Conservation (phyloP, 2,888 invertebrate species). For the Abscondita cerata region DNA sequence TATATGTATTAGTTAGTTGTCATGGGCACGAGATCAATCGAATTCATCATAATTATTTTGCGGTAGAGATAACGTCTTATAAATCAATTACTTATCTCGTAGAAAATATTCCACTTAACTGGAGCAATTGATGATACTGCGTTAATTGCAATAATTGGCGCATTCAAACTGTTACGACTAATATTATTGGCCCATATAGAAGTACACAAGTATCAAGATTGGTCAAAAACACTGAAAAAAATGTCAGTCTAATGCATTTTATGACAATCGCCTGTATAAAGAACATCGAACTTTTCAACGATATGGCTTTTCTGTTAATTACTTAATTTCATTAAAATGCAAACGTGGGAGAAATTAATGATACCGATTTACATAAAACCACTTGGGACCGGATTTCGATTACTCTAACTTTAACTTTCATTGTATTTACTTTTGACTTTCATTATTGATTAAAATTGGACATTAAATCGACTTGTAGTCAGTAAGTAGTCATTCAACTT, state of each 20-base stretch:
- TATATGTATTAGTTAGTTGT: background rate
- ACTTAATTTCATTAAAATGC: no score
- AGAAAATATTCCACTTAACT: slow-evolving; percentile 21
- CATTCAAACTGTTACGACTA: background rate
- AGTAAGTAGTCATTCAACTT: no score
- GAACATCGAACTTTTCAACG: slow-evolving; percentile 1
- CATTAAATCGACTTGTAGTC: no score
- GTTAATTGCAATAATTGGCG: slow-evolving; percentile 3
- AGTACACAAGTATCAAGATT: background rate
- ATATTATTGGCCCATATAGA: slow-evolving; percentile 3
- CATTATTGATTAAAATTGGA: no score
- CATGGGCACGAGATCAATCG: slow-evolving; percentile 9
- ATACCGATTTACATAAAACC: no score
- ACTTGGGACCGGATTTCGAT: no score
- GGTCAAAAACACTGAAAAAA: background rate
- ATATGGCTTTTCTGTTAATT: no score
- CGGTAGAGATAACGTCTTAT: background rate
- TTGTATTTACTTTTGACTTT: no score
- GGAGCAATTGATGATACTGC: slow-evolving; percentile 14
- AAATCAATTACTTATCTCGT: slow-evolving; percentile 20
- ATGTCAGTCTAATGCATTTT: no score
- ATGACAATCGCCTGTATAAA: background rate
- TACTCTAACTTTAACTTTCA: no score
- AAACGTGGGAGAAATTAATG: no score
- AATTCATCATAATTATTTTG: background rate